Evolutionary conservation across 2,888 invertebrate species (phyloP), one percentile per base, ranked within the genome.

Genomic region (Drosophila infuscata): DNA sequence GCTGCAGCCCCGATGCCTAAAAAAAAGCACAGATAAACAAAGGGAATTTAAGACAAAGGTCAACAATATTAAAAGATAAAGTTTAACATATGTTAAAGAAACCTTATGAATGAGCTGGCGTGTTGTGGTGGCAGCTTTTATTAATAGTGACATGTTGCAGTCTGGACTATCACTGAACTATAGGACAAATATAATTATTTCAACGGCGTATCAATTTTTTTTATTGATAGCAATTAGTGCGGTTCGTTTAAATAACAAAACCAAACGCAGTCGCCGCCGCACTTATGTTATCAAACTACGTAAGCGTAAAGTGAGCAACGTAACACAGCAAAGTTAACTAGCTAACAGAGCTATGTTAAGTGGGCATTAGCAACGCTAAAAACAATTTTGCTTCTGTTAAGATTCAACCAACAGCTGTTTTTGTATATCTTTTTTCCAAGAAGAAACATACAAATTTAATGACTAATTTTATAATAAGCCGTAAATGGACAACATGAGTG

Each of bases 51-150:
- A 71, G 60, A 20, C 72, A 76, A 81, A 82, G 83, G 79, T 83
- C 84, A 78, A 63, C n/a, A 43, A 38, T 8, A 20, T 20, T 43
- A 20, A 20, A 43, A 20, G 2, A 46, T 46, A 2, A 12, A 25
- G 43, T 60, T 62, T 41, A 73, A 61, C 73, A 79, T 71, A 74
- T 79, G 83, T 59, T 70, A 41, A 52, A 53, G 83, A 84, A 84
- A 90, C 90, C 89, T 90, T 90, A 86, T 82, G 74, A 74, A 83
- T 65, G 73, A 88, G 69, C 35, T 81, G 81, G 43, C 86, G 87
- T 59, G 81, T 65, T 29, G 71, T 63, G 30, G 71, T 53, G 17
- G 83, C 85, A 63, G 82, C 79, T 69, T 77, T 85, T 20, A 89
- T 76, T n/a, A 90, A 57, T 60, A 87, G 61, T 70, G 85, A 86